Evolutionary conservation across 2,888 invertebrate genomes (phyloP), one percentile per base, ranked within the genome.

Genomic region (Thera obeliscata): DNA sequence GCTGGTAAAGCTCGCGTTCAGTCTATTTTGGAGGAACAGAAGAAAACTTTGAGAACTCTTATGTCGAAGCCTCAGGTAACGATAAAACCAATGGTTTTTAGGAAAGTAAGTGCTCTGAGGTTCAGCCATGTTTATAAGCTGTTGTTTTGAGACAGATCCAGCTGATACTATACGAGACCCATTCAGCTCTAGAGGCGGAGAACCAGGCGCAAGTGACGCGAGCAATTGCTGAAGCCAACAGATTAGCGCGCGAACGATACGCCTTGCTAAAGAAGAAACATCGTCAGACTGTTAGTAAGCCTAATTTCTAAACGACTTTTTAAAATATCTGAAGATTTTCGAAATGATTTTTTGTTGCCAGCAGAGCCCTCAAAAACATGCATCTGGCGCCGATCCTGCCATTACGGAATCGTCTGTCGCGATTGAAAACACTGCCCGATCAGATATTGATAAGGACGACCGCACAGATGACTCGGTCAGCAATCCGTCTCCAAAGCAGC

Each of bases 81-180:
- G n/a, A 58, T 35, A 8, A 46, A 61, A 48, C 2, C 50, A 22
- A 57, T 7, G 7, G 11, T 41, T 48, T 43, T 43, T 41, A 36
- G 22, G 6, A 22, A 61, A 54, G 6, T 2, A 46, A 9, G 9
- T 9, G 43, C 9, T 46, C 0, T 2, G 43, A 46, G 43, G 3
- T 38, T 6, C 43, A 46, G 3, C 9, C 43, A 46, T 46, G 7
- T 9, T 43, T 7, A 38, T 5, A 43, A 7, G 7, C 5, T 7
- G 12, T 55, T 22, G 48, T 67, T 58, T 41, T 61, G 61, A 83
- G 84, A 64, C 76, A 96, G 95, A 95, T 97, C 36, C 97, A 97
- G 81, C 94, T 97, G 71, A 95, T 97, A 11, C 86, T 97, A 46
- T 97, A 97, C 78, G 97, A 97, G 83, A 97, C 97, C 0, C 97